Evolutionary conservation across 2,797 vertebrate species (phyloP).

Genomic region (Acanthurus leucopareius): DNA sequence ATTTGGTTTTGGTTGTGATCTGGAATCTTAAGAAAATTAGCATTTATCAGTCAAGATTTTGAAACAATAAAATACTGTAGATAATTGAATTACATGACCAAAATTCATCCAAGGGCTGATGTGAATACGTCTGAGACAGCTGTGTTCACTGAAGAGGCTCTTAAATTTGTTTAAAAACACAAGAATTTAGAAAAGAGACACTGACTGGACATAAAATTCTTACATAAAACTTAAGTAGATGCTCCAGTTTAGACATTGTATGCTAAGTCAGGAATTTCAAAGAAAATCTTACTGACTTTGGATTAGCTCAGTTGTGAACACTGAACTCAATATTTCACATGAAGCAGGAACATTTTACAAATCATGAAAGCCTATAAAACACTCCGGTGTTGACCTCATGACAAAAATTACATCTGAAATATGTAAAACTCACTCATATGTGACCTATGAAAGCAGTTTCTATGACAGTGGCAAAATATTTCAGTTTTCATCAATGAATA

Average conservation of each 20-base stretch:
- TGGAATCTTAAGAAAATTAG: background rate
- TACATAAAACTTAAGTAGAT: background rate
- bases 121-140: background rate
- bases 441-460: no score
- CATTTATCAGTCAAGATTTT: background rate
- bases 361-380: no score
- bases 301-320: background rate
- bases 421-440: background rate
- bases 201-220: background rate
- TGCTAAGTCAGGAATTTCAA: background rate
- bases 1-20: background rate
- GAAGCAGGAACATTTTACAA: background rate
- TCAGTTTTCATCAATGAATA: background rate
- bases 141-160: background rate
- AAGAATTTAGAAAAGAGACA: background rate
- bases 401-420: background rate
- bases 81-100: background rate
- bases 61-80: background rate
- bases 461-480: no score
- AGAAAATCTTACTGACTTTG: background rate
- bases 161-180: background rate
- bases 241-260: background rate
- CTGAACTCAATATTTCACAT: background rate
- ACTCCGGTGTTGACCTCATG: background rate
- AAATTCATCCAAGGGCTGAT: background rate